Evolutionary conservation across 2,888 invertebrate species (phyloP).

Genomic region (Caenorhabditis sulstoni): DNA sequence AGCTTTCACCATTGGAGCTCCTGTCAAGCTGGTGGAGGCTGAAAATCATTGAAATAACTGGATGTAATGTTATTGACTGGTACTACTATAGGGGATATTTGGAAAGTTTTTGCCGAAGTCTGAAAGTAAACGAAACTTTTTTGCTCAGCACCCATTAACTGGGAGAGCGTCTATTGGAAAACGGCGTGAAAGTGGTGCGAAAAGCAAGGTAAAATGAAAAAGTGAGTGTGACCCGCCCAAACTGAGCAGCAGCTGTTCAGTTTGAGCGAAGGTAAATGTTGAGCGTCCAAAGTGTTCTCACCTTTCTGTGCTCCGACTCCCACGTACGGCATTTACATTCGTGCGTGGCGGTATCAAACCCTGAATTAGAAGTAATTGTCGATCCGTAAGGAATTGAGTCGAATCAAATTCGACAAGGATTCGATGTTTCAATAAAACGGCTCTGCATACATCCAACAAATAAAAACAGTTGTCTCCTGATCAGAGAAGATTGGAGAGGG

Average conservation of each 20-base stretch:
- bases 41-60: no score
- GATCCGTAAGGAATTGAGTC: no score
- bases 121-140: no score
- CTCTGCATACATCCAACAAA: background rate
- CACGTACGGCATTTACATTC: constrained; percentile 66
- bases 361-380: constrained; percentile 4
- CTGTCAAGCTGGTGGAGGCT: constrained; percentile 61
- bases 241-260: constrained; percentile 36
- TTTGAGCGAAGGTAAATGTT: constrained; percentile 16
- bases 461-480: background rate
- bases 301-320: constrained; percentile 67
- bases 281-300: background rate
- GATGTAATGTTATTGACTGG: no score
- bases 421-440: no score
- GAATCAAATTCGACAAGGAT: background rate
- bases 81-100: no score
- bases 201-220: constrained; percentile 3
- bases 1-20: constrained; percentile 66
- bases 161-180: background rate
- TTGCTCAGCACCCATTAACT: no score
- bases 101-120: no score
- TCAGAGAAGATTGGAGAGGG: background rate
- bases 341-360: background rate
- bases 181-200: background rate
- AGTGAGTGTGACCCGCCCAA: constrained; percentile 11